Conservation (phyloP, 2,888 invertebrate genomes). For the Melinaea menophilus region DNA sequence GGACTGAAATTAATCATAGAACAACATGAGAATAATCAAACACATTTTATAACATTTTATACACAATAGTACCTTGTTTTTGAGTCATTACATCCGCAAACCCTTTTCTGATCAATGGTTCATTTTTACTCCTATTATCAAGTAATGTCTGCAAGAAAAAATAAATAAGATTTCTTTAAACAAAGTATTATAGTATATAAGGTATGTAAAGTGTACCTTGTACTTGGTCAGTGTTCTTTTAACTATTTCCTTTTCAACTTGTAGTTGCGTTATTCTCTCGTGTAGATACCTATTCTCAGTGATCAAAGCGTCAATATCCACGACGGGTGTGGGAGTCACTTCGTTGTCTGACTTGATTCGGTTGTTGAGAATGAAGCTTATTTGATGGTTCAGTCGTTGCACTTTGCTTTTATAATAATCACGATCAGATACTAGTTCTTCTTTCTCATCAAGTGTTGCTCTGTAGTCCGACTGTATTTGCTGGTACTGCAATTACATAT, state of each 20-base stretch:
- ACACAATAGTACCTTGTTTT: constrained; percentile 82
- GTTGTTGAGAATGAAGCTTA: constrained; percentile 79
- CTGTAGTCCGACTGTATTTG: constrained; percentile 87
- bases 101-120: constrained; percentile 81
- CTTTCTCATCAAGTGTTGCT: constrained; percentile 89
- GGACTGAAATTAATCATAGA: constrained; percentile 73
- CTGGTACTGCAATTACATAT: constrained; percentile 73
- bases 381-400: constrained; percentile 87
- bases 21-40: constrained; percentile 14
- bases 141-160: constrained; percentile 78
- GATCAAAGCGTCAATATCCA: constrained; percentile 88
- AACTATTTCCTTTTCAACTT: constrained; percentile 87
- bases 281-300: constrained; percentile 91
- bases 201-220: constrained; percentile 71
- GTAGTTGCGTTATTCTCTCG: constrained; percentile 86
- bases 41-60: background rate
- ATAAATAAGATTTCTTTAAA: background rate
- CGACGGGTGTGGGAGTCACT: constrained; percentile 63
- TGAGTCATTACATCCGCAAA: constrained; percentile 86
- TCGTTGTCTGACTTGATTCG: constrained; percentile 58
- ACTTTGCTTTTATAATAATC: constrained; percentile 91
- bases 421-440: constrained; percentile 87
- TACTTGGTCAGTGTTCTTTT: constrained; percentile 86
- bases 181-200: background rate
- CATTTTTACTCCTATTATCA: constrained; percentile 85